Conservation (phyloP, 2,113 vertebrate species). For the Eretmochelys imbricata region DNA sequence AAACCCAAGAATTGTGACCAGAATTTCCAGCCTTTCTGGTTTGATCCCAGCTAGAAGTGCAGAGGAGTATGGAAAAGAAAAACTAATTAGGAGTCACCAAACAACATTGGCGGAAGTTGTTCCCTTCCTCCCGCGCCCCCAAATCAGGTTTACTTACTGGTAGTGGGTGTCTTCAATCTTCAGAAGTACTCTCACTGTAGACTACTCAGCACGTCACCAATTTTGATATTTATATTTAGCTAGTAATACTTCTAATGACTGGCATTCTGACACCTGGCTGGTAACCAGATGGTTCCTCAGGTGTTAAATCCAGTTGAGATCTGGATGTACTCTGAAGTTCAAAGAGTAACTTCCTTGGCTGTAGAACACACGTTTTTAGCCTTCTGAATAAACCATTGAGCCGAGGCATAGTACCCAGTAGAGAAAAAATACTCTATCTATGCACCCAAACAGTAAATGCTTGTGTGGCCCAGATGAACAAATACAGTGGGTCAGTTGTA, state of each 20-base stretch:
- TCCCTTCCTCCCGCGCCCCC: not conserved
- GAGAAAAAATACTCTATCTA: not conserved
- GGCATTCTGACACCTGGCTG: not conserved
- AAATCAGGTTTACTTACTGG: not conserved
- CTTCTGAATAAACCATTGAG: not conserved
- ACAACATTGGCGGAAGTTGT: rapidly evolving
- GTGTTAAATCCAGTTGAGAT: not conserved
- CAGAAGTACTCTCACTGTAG: not conserved
- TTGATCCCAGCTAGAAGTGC: not conserved
- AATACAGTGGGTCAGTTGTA: not conserved
- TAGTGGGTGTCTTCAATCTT: rapidly evolving
- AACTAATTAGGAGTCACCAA: not conserved
- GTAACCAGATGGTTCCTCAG: not conserved
- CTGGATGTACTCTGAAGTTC: not conserved
- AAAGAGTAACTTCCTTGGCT: not conserved
- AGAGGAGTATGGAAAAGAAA: not conserved
- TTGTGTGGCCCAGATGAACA: not conserved
- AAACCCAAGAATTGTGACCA: not conserved
- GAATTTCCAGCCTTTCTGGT: not conserved
- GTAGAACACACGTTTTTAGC: not conserved
- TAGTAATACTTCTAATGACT: not conserved
- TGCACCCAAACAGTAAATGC: not conserved
- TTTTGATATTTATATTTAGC: not conserved
- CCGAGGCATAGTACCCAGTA: not conserved
- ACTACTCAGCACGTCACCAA: not conserved